Percentiles rank a stretch among this genome's conserved stretches.
phyloP scores from a whole-genome alignment of 2,113 vertebrate species.

The Salvelinus alpinus region DNA sequence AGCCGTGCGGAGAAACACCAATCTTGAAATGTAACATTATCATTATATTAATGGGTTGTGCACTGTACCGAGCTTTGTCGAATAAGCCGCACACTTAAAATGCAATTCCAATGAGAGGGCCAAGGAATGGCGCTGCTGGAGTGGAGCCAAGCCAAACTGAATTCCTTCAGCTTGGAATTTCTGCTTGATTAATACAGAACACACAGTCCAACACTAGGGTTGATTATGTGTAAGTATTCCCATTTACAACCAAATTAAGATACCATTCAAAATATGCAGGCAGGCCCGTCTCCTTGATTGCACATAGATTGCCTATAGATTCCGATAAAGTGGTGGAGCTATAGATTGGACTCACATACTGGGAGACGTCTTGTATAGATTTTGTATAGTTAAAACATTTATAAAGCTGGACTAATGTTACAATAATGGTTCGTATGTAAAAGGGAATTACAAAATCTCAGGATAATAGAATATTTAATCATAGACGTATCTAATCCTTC shows the following conservation, averaged over 20 bases:
- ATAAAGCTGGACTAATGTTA: background rate
- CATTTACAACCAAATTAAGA: conserved; percentile 51
- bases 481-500: background rate
- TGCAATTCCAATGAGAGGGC: conserved; percentile 55
- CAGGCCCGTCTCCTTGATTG: conserved; percentile 7
- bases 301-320: conserved; percentile 8
- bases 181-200: conserved; percentile 71
- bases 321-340: background rate
- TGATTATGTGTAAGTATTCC: conserved; percentile 50
- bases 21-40: background rate
- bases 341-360: too few species aligned
- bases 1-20: background rate
- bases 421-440: too few species aligned
- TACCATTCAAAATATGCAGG: conserved; percentile 49
- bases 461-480: background rate
- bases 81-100: conserved; percentile 67
- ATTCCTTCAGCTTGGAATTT: conserved; percentile 65
- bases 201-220: conserved; percentile 53
- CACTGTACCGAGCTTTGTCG: conserved; percentile 48
- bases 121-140: conserved; percentile 48
- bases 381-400: background rate
- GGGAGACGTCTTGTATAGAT: background rate
- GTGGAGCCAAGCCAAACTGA: conserved; percentile 61
- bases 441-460: too few species aligned
- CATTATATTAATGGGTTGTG: conserved; percentile 1